These are phyloP conservation scores for Oriolus oriolus DNA, from an alignment of 2,113 vertebrate species.

Conservation along the genomic window DNA sequence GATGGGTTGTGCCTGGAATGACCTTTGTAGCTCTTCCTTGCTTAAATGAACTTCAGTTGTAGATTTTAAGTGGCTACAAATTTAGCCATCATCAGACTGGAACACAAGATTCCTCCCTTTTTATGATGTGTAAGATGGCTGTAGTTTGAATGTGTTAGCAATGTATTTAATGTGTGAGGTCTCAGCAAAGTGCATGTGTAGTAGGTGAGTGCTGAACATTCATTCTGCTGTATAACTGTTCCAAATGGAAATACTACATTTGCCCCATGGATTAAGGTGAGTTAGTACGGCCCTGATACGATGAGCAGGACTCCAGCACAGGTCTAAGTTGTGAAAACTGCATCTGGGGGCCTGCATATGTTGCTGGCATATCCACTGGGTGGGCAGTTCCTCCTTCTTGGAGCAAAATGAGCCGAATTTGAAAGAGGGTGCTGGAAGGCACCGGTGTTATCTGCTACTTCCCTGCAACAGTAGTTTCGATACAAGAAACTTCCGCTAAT, in stretches of 20 bases:
- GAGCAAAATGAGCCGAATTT: background rate
- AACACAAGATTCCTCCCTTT: background rate
- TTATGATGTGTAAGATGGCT: background rate
- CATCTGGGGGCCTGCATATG: rapidly evolving
- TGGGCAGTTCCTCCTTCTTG: background rate
- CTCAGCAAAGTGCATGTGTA: background rate
- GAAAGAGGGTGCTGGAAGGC: background rate
- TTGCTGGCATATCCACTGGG: background rate
- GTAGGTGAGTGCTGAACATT: background rate
- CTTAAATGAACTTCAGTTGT: background rate
- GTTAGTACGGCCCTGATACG: rapidly evolving
- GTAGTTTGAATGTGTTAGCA: background rate
- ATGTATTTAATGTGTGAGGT: background rate
- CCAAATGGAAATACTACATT: background rate
- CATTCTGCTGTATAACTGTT: background rate
- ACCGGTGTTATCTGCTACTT: background rate
- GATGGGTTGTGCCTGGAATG: background rate
- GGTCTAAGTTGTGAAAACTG: background rate
- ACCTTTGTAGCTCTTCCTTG: background rate
- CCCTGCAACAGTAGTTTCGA: background rate
- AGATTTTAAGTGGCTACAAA: background rate
- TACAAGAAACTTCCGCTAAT: background rate
- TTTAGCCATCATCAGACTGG: background rate
- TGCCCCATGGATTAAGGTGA: background rate
- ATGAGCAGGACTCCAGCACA: background rate